Base-by-base conservation (phyloP, 2,113 vertebrate genomes). In the Hippopotamus amphibius region DNA sequence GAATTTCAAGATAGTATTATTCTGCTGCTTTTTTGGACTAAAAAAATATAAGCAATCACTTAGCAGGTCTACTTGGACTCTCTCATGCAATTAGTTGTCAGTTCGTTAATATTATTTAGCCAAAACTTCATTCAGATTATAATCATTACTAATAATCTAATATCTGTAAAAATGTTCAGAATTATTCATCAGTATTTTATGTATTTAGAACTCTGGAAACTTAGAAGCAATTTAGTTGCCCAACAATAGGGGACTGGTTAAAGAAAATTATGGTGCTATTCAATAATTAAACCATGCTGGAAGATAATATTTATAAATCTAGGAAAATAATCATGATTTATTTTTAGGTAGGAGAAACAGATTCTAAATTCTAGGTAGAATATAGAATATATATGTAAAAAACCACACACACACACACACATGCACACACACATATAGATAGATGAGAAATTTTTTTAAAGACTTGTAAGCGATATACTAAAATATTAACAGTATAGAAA, bases 81-180 rank as follows among this genome's bases (percentile, higher is more conserved):
- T 77, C 81, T 74, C 7, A 69, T 57, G 41, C 30, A 83, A 46
- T 79, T 93, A 50, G 33, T 72, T 61, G 26, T 46, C 55, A 81
- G 66, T 61, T 43, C 30, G 63, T 79, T 15, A 88, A 37, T 72
- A 80, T 74, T 83, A 88, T 87, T 91, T 10, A 76, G n/a, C 63
- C 63, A 90, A 93, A 95, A 96, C 50, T 84, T 33, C 30, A 82
- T 88, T 91, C 6, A 61, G 28, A 72, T 93, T 88, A 65, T 72
- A 77, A 87, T 93, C 8, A 16, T 37, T 72, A 43, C 30, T 80
- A 85, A 55, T 63, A 72, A 85, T 74, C 22, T 68, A 12, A 77
- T 76, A 71, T 85, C 55, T 28, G 2, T 28, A 55, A 61, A 85
- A 90, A 53, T n/a, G 13, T 59, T 57, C 3, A 61, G 12, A 5